Evolutionary conservation across 2,888 invertebrate genomes (phyloP), one percentile per base, ranked within the genome.

Genomic region (Megaustenia siamemsis): DNA sequence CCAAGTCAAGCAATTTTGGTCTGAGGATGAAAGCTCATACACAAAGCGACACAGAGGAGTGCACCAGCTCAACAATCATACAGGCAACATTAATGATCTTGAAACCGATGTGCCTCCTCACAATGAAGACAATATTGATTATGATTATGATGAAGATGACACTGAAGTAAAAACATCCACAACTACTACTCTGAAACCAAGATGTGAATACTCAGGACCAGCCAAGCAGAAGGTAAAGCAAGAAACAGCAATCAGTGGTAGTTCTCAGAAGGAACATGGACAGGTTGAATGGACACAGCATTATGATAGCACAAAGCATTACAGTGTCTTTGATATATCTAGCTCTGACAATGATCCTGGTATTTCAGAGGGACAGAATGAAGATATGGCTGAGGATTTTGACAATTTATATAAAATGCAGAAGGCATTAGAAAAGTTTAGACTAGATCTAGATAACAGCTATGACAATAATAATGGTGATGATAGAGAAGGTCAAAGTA

Each of bases 171-270:
- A 60, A 60, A 24, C 18, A 60, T 5, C 60, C 24, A 60, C 38
- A 56, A 38, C 60, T 12, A 56, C 60, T 15, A 77, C 56, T 60
- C 60, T 32, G 15, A 77, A 77, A 77, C 77, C 77, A 38, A n/a
- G 38, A 15, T 77, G 77, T 77, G 77, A 77, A 63, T 77, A 77
- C 63, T 77, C 77, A 38, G 77, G 77, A 40, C 77, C 77, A 10
- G 38, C 40, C 5, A 77, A 60, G 6, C 3, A 6, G 15, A 75
- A 28, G 35, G 15, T 4, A 21, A 28, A 28, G 28, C 45, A n/a
- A 73, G 3, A 2, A 15, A 49, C 49, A 32, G 49, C 18, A 73
- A 49, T 49, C 15, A 49, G 45, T 73, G 49, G 35, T 73, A 18
- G 15, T 49, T 28, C 49, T 32, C 18, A 28, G 32, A 73, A 45